These are phyloP conservation scores for Calliphora vicina DNA, from an alignment of 1,140 invertebrate genomes.

Conservation along the genomic window DNA sequence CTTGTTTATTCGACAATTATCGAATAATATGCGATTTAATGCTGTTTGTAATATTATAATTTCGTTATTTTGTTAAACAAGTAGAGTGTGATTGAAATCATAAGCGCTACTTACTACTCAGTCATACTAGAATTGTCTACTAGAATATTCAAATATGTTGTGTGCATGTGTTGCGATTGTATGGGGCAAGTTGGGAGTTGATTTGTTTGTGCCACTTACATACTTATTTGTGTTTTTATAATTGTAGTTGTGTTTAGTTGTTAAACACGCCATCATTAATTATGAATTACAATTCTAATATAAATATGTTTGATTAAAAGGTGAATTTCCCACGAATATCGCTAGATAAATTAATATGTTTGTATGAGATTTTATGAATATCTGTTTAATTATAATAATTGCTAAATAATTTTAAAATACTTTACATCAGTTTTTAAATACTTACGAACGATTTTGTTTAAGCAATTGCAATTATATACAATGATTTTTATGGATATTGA, in stretches of 20 bases:
- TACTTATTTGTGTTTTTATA: neutral
- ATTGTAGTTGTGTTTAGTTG: neutral
- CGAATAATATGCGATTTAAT: neutral
- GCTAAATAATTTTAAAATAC: no score
- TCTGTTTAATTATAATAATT: no score
- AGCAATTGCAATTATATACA: no score
- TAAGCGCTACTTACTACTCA: neutral
- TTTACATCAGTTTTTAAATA: no score
- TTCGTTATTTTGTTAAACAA: neutral
- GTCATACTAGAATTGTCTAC: neutral
- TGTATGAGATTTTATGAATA: no score
- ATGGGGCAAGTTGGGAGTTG: no score
- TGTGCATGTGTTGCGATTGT: neutral
- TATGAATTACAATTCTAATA: neutral
- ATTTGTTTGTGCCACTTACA: neutral
- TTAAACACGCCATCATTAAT: constrained; percentile 31
- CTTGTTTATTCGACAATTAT: neutral
- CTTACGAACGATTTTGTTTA: no score
- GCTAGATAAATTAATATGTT: neutral
- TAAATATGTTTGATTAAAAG: constrained; percentile 20
- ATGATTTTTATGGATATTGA: no score
- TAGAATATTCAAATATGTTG: neutral
- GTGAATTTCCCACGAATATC: constrained; percentile 30
- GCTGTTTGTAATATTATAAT: neutral
- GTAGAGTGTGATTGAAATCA: neutral